Evolutionary conservation across 1,140 invertebrate species (phyloP), one percentile per base, ranked within the genome.

Genomic region (Apis laboriosa): DNA sequence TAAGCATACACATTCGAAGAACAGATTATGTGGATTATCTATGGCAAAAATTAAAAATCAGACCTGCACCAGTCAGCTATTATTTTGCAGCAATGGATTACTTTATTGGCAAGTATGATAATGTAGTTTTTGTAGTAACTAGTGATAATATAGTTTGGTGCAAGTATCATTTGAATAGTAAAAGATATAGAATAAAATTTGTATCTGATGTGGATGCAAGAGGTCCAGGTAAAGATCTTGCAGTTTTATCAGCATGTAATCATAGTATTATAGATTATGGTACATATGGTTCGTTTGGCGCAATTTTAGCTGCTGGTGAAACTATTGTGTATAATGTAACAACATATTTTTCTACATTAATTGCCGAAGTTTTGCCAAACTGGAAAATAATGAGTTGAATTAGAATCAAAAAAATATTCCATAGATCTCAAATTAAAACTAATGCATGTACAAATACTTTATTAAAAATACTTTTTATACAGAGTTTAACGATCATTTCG

Each of bases 191-290:
- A 85, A 94, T 95, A n/a, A 94, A 92, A 81, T 94, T 96, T 55
- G 90, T 94, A 4, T 94, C 94, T n/a, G 92, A 94, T 64, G 86
- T 91, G 21, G 91, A 92, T 21, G 92, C 89, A 13, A 94, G 91
- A 83, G 93, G 93, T 49, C 94, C 95, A 3, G 95, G 95, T 21
- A 91, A 95, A 86, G 96, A 97, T 92, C 90, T 97, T 76, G 96
- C 96, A 21, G 94, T 96, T 34, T 92, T 97, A 86, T 94, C 95
- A 12, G 92, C 94, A 9, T 96, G 96, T 90, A 96, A 97, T 92
- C 96, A 97, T 87, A 95, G 95, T 83, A 95, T 97, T 73, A 96
- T 96, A 85, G 96, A 96, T 89, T 96, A 96, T 61, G 96, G 96
- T 17, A 96, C 96, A 17, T 97, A 96, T 85, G 96, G 96, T 12